These are phyloP conservation scores for Cyclura pinguis DNA, from an alignment of 2,797 vertebrate genomes.

Conservation along the genomic window DNA sequence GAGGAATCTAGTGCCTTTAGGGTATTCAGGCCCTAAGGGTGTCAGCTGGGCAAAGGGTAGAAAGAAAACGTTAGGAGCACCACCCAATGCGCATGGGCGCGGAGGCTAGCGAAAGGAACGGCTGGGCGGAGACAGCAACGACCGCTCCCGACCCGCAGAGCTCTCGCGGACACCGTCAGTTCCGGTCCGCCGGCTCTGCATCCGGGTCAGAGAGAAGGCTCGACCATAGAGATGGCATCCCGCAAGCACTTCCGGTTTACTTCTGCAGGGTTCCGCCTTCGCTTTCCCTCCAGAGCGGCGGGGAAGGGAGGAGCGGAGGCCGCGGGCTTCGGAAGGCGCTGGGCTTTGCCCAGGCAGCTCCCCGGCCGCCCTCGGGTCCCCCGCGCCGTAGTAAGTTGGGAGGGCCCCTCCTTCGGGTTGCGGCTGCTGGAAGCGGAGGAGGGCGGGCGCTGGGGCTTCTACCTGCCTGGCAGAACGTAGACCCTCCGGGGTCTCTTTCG, in stretches of 20 bases:
- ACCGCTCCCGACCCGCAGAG: no score
- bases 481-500: no score
- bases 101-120: accelerated
- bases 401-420: no score
- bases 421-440: background rate
- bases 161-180: accelerated
- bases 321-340: background rate
- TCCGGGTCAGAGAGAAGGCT: slow-evolving; percentile 15
- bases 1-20: no score
- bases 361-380: background rate
- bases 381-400: slow-evolving; percentile 15
- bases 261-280: background rate
- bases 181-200: accelerated
- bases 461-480: background rate
- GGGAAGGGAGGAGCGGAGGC: background rate
- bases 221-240: background rate
- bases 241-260: background rate
- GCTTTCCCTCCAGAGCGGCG: slow-evolving; percentile 4
- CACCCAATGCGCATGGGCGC: background rate
- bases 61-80: no score
- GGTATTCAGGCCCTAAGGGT: no score
- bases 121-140: no score
- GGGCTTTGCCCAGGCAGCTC: slow-evolving; percentile 5
- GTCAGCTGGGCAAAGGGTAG: no score
- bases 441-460: background rate